These are phyloP conservation scores for Molossus molossus DNA, from an alignment of 2,797 vertebrate species.

Conservation along the genomic window DNA sequence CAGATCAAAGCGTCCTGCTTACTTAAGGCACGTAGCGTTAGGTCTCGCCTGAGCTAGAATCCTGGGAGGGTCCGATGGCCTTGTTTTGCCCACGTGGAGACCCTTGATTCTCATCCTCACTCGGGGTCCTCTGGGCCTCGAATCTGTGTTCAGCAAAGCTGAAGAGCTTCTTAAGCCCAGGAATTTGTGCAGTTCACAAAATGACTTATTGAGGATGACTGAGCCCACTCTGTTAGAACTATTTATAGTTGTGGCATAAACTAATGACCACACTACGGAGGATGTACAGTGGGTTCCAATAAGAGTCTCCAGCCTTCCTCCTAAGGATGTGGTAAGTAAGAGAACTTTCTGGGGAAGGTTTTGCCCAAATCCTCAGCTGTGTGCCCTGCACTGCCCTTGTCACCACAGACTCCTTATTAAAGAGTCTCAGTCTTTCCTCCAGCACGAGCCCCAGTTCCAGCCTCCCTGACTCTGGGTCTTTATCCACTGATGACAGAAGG, in stretches of 20 bases:
- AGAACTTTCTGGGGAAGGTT: background rate
- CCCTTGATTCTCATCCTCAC: background rate
- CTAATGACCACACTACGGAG: background rate
- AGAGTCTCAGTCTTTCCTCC: background rate
- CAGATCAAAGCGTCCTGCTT: background rate
- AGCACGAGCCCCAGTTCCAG: background rate
- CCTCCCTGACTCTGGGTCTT: background rate
- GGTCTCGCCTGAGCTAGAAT: background rate
- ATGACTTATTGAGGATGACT: background rate
- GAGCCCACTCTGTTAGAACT: constrained; percentile 32
- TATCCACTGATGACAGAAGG: background rate
- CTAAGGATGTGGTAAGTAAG: constrained; percentile 25
- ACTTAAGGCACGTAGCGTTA: rapidly evolving
- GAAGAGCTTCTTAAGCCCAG: background rate
- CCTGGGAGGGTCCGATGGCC: background rate
- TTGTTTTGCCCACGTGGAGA: background rate
- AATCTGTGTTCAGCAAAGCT: background rate
- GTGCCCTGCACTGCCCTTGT: background rate
- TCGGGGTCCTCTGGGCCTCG: background rate
- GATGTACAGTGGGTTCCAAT: background rate
- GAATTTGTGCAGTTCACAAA: constrained; percentile 2
- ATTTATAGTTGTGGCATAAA: background rate
- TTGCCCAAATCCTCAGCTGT: background rate
- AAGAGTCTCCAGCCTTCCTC: background rate
- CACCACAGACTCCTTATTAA: background rate